phyloP scores from a whole-genome alignment of 1,140 invertebrate genomes.

The Macrosteles quadrilineatus region DNA sequence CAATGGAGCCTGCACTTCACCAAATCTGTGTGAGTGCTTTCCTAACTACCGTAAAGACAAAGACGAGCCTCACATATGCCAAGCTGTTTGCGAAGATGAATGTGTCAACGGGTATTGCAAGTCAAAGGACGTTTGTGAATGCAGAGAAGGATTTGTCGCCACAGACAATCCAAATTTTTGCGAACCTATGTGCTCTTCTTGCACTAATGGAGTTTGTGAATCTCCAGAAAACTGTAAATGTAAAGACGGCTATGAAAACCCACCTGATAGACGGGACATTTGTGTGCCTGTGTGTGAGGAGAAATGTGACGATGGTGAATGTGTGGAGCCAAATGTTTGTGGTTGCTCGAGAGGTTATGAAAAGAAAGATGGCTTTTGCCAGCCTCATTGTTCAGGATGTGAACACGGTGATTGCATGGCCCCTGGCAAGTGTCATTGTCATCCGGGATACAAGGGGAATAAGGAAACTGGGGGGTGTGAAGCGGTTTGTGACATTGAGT shows the following conservation, averaged over 20 bases:
- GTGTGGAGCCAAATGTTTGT: too few species aligned
- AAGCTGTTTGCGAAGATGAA: not conserved
- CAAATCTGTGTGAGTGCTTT: not conserved
- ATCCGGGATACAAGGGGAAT: not conserved
- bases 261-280: too few species aligned
- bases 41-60: not conserved
- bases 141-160: not conserved
- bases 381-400: not conserved
- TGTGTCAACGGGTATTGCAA: constrained; percentile 12
- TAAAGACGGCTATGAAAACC: too few species aligned
- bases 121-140: not conserved
- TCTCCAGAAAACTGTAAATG: not conserved
- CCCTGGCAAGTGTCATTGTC: not conserved
- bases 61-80: not conserved
- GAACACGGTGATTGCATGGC: not conserved
- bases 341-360: too few species aligned
- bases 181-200: not conserved
- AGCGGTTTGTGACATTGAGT: not conserved
- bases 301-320: too few species aligned
- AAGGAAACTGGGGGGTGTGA: not conserved
- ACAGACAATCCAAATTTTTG: not conserved
- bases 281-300: too few species aligned
- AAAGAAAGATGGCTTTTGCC: not conserved
- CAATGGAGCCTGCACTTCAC: not conserved
- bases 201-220: not conserved